phyloP scores from a whole-genome alignment of 2,113 vertebrate genomes.

The Microcebus ravelobensis region DNA sequence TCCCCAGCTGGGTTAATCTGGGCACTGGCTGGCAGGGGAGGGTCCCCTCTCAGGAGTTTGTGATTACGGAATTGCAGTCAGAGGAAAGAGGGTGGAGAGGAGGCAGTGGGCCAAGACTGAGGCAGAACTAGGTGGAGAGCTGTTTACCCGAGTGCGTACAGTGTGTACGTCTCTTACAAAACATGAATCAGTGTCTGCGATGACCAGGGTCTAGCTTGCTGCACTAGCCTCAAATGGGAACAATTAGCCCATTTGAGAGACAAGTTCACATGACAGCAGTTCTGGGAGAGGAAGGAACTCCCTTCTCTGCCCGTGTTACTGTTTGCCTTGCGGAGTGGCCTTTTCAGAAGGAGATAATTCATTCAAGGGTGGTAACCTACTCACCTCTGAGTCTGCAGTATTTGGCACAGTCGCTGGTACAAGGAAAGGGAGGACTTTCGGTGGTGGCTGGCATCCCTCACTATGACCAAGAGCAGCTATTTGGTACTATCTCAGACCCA shows the following conservation, averaged over 20 bases:
- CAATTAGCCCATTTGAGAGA: not conserved
- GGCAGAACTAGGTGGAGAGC: slow-evolving; percentile 7
- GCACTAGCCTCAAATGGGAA: not conserved
- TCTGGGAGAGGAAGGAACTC: not conserved
- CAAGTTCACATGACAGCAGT: not conserved
- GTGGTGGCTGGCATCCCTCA: not conserved
- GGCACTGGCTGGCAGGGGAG: not conserved
- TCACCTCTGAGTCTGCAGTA: not conserved
- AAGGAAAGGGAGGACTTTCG: not conserved
- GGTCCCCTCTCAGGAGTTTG: not conserved
- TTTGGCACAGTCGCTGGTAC: not conserved
- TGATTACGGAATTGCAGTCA: not conserved
- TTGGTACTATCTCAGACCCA: not conserved
- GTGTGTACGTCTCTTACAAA: not conserved
- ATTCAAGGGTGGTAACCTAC: not conserved
- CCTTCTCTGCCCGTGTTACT: not conserved
- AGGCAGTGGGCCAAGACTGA: not conserved
- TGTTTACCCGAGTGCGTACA: not conserved
- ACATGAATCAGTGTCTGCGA: not conserved
- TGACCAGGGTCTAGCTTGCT: not conserved
- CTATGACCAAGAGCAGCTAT: not conserved
- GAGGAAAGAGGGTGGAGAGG: not conserved
- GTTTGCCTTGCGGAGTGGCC: not conserved
- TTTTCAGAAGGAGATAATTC: slow-evolving; percentile 19
- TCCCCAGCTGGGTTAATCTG: not conserved